phyloP scores from a whole-genome alignment of 2,797 vertebrate species.

The Limosa lapponica region DNA sequence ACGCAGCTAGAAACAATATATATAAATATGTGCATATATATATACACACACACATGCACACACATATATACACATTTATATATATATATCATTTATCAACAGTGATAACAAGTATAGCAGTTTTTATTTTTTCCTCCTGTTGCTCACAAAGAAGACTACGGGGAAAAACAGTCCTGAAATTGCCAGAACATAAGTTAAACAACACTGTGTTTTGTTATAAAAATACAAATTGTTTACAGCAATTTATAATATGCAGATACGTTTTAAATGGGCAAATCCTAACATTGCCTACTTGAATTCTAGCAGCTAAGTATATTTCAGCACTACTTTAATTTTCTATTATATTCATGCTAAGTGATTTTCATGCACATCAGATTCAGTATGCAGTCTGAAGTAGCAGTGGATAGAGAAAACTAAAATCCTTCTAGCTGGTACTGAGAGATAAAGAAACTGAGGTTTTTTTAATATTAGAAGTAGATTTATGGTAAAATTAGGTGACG shows the following conservation, averaged over 20 bases:
- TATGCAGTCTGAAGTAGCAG: constrained; percentile 3
- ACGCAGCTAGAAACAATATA: background rate
- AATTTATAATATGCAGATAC: constrained; percentile 33
- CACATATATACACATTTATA: background rate
- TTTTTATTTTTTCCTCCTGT: background rate
- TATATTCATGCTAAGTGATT: constrained; percentile 65
- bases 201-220: constrained; percentile 44
- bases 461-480: constrained; percentile 44
- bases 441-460: constrained; percentile 34
- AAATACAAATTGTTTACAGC: constrained; percentile 56
- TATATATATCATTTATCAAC: background rate
- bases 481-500: constrained; percentile 25
- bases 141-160: constrained; percentile 22
- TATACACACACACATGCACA: accelerated
- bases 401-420: constrained; percentile 45
- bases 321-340: constrained; percentile 57
- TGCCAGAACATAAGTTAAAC: constrained; percentile 33
- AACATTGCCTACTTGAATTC: constrained; percentile 48
- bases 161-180: constrained; percentile 50
- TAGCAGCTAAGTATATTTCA: constrained; percentile 36
- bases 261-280: constrained; percentile 36
- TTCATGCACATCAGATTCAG: constrained; percentile 56
- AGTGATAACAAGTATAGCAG: background rate
- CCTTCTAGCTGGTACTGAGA: constrained; percentile 31
- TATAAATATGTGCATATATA: background rate